Conservation (phyloP, 1,140 invertebrate species). For the Pseudobourletiella spinata region DNA sequence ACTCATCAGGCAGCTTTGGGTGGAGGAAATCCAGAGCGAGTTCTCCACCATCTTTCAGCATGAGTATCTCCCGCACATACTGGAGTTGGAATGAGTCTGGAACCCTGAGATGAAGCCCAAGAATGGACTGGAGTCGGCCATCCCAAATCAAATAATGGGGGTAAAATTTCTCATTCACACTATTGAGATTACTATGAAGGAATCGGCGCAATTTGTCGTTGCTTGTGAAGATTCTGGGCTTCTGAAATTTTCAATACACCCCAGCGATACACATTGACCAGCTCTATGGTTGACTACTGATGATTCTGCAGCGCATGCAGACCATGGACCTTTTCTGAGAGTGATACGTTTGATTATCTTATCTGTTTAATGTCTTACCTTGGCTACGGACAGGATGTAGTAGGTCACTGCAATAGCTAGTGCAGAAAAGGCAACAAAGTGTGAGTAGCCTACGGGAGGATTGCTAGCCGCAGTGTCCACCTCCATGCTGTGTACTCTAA, state of each 20-base stretch:
- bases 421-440: neutral
- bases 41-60: constrained; percentile 69
- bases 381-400: neutral
- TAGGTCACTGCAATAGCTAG: neutral
- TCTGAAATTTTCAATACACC: neutral
- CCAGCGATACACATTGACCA: too few relatives aligned
- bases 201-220: neutral
- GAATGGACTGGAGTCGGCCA: neutral
- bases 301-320: too few relatives aligned
- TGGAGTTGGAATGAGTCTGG: neutral
- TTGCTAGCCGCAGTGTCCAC: neutral
- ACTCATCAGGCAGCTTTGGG: neutral
- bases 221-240: neutral
- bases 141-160: neutral
- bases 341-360: too few relatives aligned
- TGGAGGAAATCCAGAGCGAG: constrained; percentile 64
- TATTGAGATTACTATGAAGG: neutral
- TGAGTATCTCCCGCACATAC: neutral
- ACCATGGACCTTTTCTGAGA: too few relatives aligned
- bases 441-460: neutral
- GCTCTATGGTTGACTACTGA: too few relatives aligned
- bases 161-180: neutral
- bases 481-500: too few relatives aligned
- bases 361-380: neutral
- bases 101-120: neutral